Conservation (phyloP, 2,113 vertebrate genomes). For the Seriola dumerili region DNA sequence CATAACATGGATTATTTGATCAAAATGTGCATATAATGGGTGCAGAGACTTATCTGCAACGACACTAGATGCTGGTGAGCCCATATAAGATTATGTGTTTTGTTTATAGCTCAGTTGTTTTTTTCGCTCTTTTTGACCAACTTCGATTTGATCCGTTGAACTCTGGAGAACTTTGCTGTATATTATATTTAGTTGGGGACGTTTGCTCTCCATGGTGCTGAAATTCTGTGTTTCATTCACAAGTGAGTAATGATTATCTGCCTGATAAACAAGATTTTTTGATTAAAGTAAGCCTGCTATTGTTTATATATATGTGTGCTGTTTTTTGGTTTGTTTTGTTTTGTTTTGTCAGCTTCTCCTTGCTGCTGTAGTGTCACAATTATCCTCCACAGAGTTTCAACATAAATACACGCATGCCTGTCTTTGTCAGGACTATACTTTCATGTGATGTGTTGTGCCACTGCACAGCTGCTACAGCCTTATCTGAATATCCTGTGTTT, state of each 20-base stretch:
- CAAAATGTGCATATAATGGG: not conserved
- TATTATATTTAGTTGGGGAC: not conserved
- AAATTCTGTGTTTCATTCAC: constrained; percentile 8
- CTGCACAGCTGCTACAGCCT: not conserved
- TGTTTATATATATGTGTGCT: not conserved
- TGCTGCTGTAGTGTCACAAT: not conserved
- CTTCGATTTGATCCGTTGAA: not conserved
- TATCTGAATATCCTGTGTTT: not conserved
- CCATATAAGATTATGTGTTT: not conserved
- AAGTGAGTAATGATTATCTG: not conserved
- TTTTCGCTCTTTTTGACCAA: not conserved
- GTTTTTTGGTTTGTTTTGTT: not conserved
- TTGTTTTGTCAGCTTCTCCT: not conserved
- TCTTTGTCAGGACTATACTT: not conserved
- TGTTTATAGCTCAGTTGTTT: not conserved
- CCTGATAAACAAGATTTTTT: not conserved
- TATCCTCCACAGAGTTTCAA: not conserved
- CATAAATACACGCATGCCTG: not conserved
- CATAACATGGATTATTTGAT: not conserved
- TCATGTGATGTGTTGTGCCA: too few relatives aligned
- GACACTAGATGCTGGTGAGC: not conserved
- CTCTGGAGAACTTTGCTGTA: not conserved
- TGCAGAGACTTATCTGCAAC: not conserved
- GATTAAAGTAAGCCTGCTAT: not conserved
- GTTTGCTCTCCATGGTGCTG: constrained; percentile 61